A percentile compares a stretch with the other conserved stretches of the same genome.
Conservation (phyloP, 2,113 vertebrate genomes). For the Parus major region DNA sequence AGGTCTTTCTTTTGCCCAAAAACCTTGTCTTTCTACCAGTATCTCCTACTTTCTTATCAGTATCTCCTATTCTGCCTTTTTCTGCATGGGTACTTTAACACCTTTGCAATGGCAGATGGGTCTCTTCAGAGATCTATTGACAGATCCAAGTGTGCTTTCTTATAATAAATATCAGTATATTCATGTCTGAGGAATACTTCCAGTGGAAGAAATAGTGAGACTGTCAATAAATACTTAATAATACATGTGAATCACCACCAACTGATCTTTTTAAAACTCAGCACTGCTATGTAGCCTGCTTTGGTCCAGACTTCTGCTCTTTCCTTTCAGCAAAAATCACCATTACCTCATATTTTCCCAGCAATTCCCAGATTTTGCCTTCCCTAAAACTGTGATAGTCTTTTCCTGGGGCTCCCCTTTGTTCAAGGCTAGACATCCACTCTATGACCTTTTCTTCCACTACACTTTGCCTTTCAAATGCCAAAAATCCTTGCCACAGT, state of each 20-base stretch:
- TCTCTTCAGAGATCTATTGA: not conserved
- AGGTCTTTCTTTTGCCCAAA: not conserved
- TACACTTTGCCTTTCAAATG: not conserved
- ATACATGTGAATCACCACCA: not conserved
- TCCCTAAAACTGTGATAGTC: not conserved
- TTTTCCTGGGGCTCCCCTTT: not conserved
- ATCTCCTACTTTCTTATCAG: not conserved
- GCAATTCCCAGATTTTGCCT: not conserved
- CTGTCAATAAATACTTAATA: not conserved
- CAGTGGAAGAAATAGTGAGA: not conserved
- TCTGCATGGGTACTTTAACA: not conserved
- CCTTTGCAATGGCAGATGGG: not conserved
- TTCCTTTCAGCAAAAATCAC: not conserved
- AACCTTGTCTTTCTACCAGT: not conserved
- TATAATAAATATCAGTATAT: not conserved
- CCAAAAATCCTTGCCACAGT: not conserved
- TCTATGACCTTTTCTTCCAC: not conserved
- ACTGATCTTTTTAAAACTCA: not conserved
- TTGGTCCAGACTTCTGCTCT: not conserved
- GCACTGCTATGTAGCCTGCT: not conserved
- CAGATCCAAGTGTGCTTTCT: not conserved
- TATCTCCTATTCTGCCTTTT: not conserved
- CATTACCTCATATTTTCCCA: not conserved
- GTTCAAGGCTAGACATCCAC: not conserved
- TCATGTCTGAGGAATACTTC: not conserved